These are phyloP conservation scores for Pseudomugil tenellus DNA, from an alignment of 2,797 vertebrate genomes.

Conservation along the genomic window DNA sequence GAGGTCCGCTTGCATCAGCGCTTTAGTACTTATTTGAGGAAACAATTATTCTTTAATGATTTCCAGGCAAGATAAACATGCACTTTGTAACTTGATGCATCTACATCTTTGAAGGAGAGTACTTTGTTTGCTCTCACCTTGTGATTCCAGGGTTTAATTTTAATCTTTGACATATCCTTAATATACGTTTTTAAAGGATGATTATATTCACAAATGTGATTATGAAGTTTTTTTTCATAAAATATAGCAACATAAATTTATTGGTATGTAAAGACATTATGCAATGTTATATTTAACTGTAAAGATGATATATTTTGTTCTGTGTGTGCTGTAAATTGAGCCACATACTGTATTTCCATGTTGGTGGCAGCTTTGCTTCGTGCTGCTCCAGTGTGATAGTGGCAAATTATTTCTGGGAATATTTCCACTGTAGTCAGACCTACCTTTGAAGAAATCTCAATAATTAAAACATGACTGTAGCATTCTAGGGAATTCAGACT, in stretches of 20 bases:
- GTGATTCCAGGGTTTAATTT: neutral
- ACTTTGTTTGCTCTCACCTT: neutral
- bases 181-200: neutral
- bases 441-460: neutral
- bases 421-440: neutral
- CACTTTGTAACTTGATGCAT: neutral
- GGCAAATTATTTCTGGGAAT: neutral
- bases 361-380: neutral
- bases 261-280: neutral
- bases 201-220: too few relatives aligned
- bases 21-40: neutral
- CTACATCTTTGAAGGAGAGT: neutral
- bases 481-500: neutral
- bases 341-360: neutral
- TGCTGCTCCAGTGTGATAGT: neutral
- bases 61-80: neutral
- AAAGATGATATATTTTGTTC: too few relatives aligned
- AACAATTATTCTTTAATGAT: conserved; percentile 7
- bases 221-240: too few relatives aligned
- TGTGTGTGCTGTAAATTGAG: neutral
- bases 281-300: neutral
- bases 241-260: neutral
- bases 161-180: neutral
- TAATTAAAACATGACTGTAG: neutral
- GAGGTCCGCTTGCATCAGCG: neutral